Conservation (phyloP, 2,888 invertebrate species). For the Spilarctia lutea region DNA sequence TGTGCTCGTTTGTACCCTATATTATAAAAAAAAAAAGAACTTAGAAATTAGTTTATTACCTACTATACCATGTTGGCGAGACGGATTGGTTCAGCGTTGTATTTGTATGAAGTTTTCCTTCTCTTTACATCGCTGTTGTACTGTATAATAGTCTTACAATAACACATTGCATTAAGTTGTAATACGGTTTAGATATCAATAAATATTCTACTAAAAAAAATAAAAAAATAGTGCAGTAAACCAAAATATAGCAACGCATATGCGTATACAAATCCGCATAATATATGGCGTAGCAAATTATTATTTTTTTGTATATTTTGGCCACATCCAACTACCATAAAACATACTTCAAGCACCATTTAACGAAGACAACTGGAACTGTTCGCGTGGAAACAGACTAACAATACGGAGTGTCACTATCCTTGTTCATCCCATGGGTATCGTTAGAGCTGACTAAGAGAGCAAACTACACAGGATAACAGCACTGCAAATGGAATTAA, state of each 20-base stretch:
- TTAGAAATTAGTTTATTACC: no score
- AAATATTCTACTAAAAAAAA: slow-evolving; percentile 23
- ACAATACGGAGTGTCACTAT: background rate
- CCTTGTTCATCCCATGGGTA: background rate
- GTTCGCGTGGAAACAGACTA: background rate
- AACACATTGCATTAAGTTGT: slow-evolving; percentile 33
- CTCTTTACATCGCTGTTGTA: no score
- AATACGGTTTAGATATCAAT: slow-evolving; percentile 39
- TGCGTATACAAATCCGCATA: no score
- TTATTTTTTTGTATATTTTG: background rate
- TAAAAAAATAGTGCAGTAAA: background rate
- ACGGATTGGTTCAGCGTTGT: no score
- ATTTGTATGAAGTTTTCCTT: no score
- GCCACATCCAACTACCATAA: background rate
- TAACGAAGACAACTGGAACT: background rate
- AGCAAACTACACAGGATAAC: no score
- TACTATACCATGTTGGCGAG: no score
- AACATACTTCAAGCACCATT: background rate
- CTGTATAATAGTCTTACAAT: slow-evolving; percentile 21
- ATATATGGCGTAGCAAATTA: background rate
- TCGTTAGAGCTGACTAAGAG: background rate
- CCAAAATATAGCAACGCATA: background rate
- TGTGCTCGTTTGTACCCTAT: no score
- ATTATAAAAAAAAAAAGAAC: no score
- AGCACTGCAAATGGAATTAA: background rate